A percentile compares a stretch with the other conserved stretches of the same genome.
Conservation (phyloP, 2,888 invertebrate species). For the Trichopoda pennipes region DNA sequence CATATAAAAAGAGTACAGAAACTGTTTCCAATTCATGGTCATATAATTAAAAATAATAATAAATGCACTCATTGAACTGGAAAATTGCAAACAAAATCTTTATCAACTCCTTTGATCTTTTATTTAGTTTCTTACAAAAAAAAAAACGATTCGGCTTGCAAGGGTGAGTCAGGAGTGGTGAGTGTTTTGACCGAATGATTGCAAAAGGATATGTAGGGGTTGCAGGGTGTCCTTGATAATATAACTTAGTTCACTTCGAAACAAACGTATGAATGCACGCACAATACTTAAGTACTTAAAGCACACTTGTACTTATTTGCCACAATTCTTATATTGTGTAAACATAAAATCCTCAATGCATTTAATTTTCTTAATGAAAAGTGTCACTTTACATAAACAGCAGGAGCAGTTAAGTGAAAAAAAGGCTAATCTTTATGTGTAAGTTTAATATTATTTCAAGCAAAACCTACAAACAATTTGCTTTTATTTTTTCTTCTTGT, state of each 20-base stretch:
- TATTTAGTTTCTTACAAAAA: slow-evolving; percentile 39
- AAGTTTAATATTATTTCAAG: slow-evolving; percentile 52
- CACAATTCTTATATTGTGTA: slow-evolving; percentile 40
- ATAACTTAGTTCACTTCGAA: slow-evolving; percentile 38
- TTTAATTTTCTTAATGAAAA: slow-evolving; percentile 64
- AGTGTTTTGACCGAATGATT: background rate
- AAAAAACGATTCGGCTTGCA: slow-evolving; percentile 19
- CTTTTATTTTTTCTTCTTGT: background rate
- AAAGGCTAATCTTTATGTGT: slow-evolving; percentile 63
- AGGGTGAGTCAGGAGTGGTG: background rate
- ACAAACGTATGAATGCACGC: slow-evolving; percentile 24
- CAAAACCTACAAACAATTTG: slow-evolving; percentile 22
- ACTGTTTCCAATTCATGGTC: slow-evolving; percentile 32
- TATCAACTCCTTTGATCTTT: slow-evolving; percentile 63
- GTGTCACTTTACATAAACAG: slow-evolving; percentile 60
- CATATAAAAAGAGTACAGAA: background rate
- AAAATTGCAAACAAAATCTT: slow-evolving; percentile 64
- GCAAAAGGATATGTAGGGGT: slow-evolving; percentile 29
- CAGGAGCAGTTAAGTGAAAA: slow-evolving; percentile 48
- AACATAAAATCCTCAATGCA: slow-evolving; percentile 48
- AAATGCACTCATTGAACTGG: slow-evolving; percentile 59
- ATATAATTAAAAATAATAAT: slow-evolving; percentile 61
- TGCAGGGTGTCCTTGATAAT: slow-evolving; percentile 17
- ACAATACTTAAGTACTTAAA: slow-evolving; percentile 31
- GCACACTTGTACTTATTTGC: slow-evolving; percentile 38